Evolutionary conservation across 2,113 vertebrate species (phyloP), one percentile per base, ranked within the genome.

Genomic region (Platichthys flesus): DNA sequence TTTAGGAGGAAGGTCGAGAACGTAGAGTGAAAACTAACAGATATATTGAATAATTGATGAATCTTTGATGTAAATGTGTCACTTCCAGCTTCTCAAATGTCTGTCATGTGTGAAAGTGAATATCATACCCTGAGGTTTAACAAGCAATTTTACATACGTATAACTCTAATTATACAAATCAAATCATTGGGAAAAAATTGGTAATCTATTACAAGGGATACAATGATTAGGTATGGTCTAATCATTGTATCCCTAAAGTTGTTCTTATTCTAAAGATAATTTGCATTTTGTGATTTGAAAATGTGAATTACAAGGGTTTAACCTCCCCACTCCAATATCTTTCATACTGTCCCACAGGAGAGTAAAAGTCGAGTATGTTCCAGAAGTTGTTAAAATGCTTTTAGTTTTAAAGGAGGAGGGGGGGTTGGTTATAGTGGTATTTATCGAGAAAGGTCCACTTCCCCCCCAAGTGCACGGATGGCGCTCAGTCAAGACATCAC

Each of bases 381-480:
- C 0, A 5, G 28, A 35, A 67, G 68, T 71, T 60, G 21, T 78
- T 52, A 31, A 72, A 64, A 61, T 79, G 65, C 31, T 26, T 13
- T 55, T 31, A 67, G 3, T 72, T 75, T 71, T 20, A 24, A 18
- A 55, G 66, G 16, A 4, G 55, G 13, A 51, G 63, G 9, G 3
- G 55, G 14, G 23, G 55, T 71, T n/a, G n/a, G 24, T 24, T 37
- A 37, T 31, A 7, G 31, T 31, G 31, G 31, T 7, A 31, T 31
- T 31, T 31, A 31, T 31, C 31, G 31, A 31, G 31, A 31, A 31
- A 31, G 31, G 31, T 81, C 80, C 73, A 14, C 64, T 40, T 76
- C 49, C 47, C 10, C 83, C 64, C 79, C 73, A 16, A 49, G 83
- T 81, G 75, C 58, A 74, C 28, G 3, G 35, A 86, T 78, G 31